Base-by-base conservation (phyloP, 2,113 vertebrate species). In the Redunca redunca region DNA sequence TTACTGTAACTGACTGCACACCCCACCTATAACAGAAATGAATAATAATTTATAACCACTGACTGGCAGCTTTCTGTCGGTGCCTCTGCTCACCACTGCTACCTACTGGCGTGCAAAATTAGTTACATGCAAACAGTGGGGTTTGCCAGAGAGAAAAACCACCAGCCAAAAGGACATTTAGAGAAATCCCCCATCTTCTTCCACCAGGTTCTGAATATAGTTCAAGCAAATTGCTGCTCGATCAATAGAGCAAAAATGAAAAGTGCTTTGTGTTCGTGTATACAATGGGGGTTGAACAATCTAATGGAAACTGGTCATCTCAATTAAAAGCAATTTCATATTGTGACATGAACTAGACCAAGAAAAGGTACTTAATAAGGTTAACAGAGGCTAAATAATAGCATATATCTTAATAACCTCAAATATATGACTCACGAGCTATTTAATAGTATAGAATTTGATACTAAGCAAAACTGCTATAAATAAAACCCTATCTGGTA, bases 1-100 rank as follows among this genome's bases (percentile, higher is more conserved):
- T 99, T 99, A 99, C 99, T 99, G 99, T 99, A 99, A 99, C 99
- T 99, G 99, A 99, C 99, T 99, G 99, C 99, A 99, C 99, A 99
- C 99, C 99, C 99, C 99, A 99, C 99, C 99, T 99, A 99, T 99
- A 99, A 99, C 99, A 99, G 99, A 99, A 99, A 99, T 99, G 99
- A 99, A 99, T 99, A 99, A 99, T 99, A 99, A 99, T 99, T 99
- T 99, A 99, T 98, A 98, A 98, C 98, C 98, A 80, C 99, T 99
- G 99, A 99, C 99, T 99, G 99, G 99, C 99, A 99, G 99, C 99
- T 99, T 98, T 99, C 99, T 97, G 98, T 98, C 84, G 78, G 53
- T 33, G 98, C 98, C 91, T 85, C 97, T 98, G 99, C 99, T 99
- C 99, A 40, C 98, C 99, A 99, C 99, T 99, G 99, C 99, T 99